phyloP scores from a whole-genome alignment of 1,140 invertebrate genomes.

The Drosophila baimaii region DNA sequence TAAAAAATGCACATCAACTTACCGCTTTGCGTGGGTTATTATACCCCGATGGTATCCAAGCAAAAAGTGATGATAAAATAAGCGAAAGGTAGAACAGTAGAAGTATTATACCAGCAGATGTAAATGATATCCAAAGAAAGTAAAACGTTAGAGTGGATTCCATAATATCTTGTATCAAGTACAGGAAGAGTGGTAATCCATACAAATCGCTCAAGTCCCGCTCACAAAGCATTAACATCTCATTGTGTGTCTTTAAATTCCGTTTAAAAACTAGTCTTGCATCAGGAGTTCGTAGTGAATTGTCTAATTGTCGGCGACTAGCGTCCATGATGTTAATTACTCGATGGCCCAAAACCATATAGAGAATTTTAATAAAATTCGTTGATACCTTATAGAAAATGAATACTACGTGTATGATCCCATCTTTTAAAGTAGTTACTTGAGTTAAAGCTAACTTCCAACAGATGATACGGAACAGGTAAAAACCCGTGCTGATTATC shows the following conservation, averaged over 20 bases:
- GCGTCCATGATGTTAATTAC: neutral
- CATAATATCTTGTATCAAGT: neutral
- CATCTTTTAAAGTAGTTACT: fast-evolving
- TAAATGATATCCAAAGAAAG: neutral
- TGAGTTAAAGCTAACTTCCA: fast-evolving
- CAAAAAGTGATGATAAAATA: neutral
- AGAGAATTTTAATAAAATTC: neutral
- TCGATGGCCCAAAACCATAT: neutral
- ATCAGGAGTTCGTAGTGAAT: neutral
- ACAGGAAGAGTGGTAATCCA: neutral
- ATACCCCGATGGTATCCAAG: neutral
- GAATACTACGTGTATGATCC: no score
- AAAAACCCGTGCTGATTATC: neutral
- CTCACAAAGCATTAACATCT: neutral
- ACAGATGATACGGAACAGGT: no score
- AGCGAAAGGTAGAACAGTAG: neutral
- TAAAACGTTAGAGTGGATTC: neutral
- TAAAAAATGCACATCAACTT: neutral
- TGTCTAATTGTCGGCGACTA: neutral
- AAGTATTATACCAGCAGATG: fast-evolving
- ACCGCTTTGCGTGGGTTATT: neutral
- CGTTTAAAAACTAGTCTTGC: neutral
- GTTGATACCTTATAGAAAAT: neutral
- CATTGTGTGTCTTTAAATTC: neutral
- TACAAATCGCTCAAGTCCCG: neutral